phyloP scores from a whole-genome alignment of 1,140 invertebrate genomes.

The Frieseomelitta varia region DNA sequence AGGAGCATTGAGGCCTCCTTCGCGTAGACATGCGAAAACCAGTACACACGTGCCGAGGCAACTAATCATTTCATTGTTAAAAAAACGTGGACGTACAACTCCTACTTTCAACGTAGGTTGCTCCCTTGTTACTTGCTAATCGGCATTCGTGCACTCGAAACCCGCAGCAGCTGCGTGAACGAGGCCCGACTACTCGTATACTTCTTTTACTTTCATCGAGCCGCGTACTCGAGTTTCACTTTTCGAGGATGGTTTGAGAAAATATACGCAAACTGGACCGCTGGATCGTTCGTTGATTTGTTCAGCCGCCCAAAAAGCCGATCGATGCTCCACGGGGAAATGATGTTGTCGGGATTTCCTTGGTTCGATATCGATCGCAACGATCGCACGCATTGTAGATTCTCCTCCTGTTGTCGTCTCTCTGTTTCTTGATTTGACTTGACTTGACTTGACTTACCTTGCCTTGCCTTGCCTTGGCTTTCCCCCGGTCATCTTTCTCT shows the following conservation, averaged over 20 bases:
- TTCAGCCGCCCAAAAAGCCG: constrained; percentile 24
- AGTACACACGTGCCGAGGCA: neutral
- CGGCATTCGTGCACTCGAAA: neutral
- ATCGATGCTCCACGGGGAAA: constrained; percentile 16
- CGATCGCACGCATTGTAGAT: constrained; percentile 17
- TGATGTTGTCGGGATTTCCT: constrained; percentile 12
- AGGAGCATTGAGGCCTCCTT: neutral
- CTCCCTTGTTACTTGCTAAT: neutral
- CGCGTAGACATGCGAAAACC: neutral
- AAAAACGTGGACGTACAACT: neutral
- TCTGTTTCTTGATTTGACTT: neutral
- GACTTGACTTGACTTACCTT: neutral
- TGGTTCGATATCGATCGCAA: constrained; percentile 25
- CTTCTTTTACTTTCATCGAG: constrained; percentile 11
- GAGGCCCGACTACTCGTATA: neutral
- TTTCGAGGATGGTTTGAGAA: neutral
- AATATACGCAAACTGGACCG: neutral
- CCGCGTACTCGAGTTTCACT: constrained; percentile 1
- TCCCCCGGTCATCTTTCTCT: neutral
- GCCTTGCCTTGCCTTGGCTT: neutral
- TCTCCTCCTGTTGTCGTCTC: neutral
- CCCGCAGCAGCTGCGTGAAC: neutral
- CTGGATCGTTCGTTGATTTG: constrained; percentile 35
- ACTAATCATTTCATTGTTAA: neutral
- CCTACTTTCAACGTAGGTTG: neutral